Conservation (phyloP, 2,797 vertebrate species). For the Smutsia temminckii region DNA sequence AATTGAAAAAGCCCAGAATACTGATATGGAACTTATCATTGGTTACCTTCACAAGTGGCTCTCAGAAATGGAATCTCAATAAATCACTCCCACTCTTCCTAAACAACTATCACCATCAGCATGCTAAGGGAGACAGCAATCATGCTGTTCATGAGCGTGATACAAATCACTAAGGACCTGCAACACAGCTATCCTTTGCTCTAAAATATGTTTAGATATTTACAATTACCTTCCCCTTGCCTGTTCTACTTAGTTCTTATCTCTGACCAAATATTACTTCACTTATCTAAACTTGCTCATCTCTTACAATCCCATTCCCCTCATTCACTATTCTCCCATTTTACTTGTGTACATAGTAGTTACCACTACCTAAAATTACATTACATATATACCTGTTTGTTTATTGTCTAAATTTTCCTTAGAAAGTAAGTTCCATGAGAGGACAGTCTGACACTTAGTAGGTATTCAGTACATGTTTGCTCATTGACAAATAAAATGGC, state of each 20-base stretch:
- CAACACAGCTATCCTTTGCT: not conserved
- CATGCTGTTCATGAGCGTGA: not conserved
- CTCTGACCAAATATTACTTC: not conserved
- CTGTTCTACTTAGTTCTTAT: not conserved
- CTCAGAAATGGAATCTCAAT: conserved; percentile 36
- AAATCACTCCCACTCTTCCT: conserved; percentile 44
- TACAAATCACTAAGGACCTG: conserved; percentile 1
- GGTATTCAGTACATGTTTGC: not conserved
- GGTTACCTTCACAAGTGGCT: conserved; percentile 44
- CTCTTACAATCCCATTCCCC: not conserved
- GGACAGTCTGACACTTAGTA: not conserved
- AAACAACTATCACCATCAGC: conserved; percentile 36
- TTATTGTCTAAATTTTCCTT: not conserved
- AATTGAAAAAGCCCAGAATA: conserved; percentile 36
- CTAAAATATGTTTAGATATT: not conserved
- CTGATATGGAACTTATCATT: conserved; percentile 22
- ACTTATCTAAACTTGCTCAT: not conserved
- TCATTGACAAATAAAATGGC: not conserved
- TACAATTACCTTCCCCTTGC: not conserved
- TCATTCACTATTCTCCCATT: not conserved
- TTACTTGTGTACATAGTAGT: not conserved
- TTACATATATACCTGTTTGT: not conserved
- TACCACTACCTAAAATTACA: not conserved
- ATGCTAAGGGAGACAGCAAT: not conserved
- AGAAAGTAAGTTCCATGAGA: not conserved